Conservation (phyloP, 2,113 vertebrate genomes). For the Casuarius casuarius region DNA sequence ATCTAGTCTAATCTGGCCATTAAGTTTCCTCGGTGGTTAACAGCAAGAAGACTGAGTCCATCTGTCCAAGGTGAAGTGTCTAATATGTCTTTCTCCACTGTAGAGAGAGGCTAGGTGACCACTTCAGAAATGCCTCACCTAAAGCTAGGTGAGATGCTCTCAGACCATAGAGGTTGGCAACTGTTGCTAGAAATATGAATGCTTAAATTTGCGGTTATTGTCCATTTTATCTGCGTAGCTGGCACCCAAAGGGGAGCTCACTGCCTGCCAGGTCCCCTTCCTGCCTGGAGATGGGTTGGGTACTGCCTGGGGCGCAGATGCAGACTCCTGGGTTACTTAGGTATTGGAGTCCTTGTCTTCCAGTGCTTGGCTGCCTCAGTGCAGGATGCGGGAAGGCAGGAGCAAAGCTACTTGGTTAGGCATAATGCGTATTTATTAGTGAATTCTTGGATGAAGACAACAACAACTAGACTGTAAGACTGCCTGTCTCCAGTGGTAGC, state of each 20-base stretch:
- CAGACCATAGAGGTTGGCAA: not conserved
- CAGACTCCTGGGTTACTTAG: not conserved
- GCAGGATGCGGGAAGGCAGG: not conserved
- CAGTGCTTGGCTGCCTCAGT: not conserved
- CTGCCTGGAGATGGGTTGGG: not conserved
- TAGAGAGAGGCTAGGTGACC: not conserved
- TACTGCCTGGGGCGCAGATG: not conserved
- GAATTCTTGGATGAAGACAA: not conserved
- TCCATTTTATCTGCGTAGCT: not conserved
- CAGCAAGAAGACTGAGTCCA: not conserved
- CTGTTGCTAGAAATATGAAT: not conserved
- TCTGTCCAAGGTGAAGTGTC: not conserved
- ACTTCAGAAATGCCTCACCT: not conserved
- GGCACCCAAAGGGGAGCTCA: not conserved
- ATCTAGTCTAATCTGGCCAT: not conserved
- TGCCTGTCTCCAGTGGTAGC: not conserved
- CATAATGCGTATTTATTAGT: not conserved
- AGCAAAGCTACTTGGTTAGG: not conserved
- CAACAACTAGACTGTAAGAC: not conserved
- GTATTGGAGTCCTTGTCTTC: not conserved
- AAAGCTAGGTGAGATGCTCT: not conserved
- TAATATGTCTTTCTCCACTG: accelerated
- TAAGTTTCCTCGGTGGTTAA: not conserved
- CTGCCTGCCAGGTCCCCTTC: not conserved
- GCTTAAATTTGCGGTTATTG: not conserved